These are phyloP conservation scores for Myotis myotis DNA, from an alignment of 2,797 vertebrate species.

Conservation along the genomic window DNA sequence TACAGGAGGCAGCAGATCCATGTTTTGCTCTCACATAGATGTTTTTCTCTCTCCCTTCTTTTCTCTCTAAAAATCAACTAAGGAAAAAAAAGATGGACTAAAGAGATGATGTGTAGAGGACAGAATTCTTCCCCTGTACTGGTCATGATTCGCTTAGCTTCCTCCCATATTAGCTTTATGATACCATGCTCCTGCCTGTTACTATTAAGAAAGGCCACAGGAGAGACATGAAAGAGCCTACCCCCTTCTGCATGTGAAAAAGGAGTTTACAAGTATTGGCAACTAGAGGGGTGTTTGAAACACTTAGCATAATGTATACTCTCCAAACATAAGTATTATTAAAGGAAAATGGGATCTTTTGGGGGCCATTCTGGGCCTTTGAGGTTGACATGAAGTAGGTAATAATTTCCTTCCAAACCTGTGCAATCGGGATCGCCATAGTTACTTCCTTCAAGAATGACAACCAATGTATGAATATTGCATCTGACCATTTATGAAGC, in stretches of 20 bases:
- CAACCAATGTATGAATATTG: not conserved
- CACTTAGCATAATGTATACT: not conserved
- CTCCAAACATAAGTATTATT: not conserved
- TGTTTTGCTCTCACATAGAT: not conserved
- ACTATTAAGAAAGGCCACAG: not conserved
- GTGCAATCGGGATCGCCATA: not conserved
- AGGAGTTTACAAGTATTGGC: not conserved
- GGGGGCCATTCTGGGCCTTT: not conserved
- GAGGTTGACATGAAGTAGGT: conserved; percentile 14
- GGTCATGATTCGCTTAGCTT: not conserved
- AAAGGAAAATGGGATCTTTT: not conserved
- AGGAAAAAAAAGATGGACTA: not conserved
- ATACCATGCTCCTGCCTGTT: not conserved
- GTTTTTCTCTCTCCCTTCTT: not conserved
- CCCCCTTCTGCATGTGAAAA: not conserved
- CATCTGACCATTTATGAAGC: not conserved
- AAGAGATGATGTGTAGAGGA: not conserved
- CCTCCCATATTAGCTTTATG: not conserved
- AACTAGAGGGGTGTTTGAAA: not conserved
- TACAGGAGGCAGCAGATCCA: not conserved
- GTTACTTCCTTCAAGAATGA: not conserved
- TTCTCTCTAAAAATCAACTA: not conserved
- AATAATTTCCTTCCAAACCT: conserved; percentile 41
- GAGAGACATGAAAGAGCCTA: not conserved
- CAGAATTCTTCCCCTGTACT: not conserved